Conservation (phyloP, 2,113 vertebrate genomes). For the Lagenorhynchus albirostris region DNA sequence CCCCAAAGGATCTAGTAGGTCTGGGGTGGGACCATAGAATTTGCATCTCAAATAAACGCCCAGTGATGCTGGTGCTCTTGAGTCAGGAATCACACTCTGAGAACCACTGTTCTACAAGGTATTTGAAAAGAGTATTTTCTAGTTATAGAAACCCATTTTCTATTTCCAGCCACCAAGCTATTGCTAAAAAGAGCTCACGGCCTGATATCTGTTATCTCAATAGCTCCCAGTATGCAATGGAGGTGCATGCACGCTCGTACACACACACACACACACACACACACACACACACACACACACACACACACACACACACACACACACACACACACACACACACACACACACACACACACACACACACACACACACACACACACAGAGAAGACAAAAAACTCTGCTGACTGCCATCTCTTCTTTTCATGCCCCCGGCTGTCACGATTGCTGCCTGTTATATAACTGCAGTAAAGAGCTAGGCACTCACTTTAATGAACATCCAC, state of each 20-base stretch:
- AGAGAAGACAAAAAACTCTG: neutral
- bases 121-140: neutral
- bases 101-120: neutral
- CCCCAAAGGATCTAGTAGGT: neutral
- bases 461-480: neutral
- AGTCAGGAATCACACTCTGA: neutral
- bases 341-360: neutral
- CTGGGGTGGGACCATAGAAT: neutral
- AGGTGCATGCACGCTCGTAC: fast-evolving
- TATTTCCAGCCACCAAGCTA: neutral
- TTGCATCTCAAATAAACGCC: neutral
- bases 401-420: neutral
- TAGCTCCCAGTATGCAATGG: neutral
- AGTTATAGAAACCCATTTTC: neutral
- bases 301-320: fast-evolving
- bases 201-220: neutral
- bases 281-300: fast-evolving
- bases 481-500: neutral
- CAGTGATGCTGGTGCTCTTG: too few species aligned
- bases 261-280: neutral
- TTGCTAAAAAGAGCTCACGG: neutral
- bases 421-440: neutral
- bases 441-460: neutral
- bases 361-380: fast-evolving
- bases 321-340: fast-evolving